These are phyloP conservation scores for Pseudeuparius sepicola DNA, from an alignment of 2,888 invertebrate species.

Conservation along the genomic window DNA sequence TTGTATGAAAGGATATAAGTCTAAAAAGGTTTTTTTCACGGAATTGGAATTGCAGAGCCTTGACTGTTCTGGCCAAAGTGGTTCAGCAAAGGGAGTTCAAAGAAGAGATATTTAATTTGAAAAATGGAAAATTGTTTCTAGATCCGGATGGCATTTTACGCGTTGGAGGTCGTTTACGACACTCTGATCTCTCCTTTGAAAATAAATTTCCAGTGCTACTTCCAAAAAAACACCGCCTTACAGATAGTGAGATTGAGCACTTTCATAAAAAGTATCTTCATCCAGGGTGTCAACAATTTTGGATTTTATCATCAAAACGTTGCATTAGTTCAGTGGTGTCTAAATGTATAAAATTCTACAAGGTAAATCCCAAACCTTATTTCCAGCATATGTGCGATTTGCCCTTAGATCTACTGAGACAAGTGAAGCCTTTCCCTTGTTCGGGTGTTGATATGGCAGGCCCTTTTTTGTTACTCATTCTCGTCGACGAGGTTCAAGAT, in stretches of 20 bases:
- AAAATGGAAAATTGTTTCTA: constrained; percentile 1
- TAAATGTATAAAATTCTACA: not conserved
- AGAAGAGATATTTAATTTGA: too few species aligned
- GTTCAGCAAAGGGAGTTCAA: too few species aligned
- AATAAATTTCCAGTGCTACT: not conserved
- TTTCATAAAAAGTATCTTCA: constrained; percentile 2
- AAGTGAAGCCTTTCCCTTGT: not conserved
- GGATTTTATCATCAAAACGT: constrained; percentile 2
- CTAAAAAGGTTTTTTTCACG: too few species aligned
- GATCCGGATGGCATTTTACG: not conserved
- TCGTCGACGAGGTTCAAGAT: not conserved
- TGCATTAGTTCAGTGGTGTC: not conserved
- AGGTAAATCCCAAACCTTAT: not conserved
- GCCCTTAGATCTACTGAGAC: not conserved
- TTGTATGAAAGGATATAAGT: too few species aligned
- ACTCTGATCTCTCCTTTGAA: too few species aligned
- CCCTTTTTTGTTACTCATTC: not conserved
- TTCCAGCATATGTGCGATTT: not conserved
- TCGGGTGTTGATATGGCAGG: not conserved
- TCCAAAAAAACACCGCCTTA: not conserved
- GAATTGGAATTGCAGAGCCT: too few species aligned
- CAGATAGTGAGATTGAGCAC: not conserved
- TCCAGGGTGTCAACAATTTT: not conserved
- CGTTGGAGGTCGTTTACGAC: not conserved
- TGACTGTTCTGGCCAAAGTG: too few species aligned